Evolutionary conservation across 2,113 vertebrate genomes (phyloP), one percentile per base, ranked within the genome.

Genomic region (Gymnorhina tibicen): DNA sequence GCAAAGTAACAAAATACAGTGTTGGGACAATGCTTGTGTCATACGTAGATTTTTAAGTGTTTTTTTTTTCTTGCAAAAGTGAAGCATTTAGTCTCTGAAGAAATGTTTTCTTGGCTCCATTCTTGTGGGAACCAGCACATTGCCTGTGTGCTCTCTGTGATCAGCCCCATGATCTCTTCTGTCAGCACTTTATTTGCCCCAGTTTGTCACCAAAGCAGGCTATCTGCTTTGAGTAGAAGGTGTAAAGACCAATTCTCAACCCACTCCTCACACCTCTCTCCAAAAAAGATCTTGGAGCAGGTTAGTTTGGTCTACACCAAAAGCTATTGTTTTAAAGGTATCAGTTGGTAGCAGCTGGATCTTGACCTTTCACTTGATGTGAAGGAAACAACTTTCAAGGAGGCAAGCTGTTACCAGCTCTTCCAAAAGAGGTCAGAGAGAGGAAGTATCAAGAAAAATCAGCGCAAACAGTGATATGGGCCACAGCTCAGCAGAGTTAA

Each of bases 281-380:
- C 37, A n/a, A 14, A 82, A 72, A 83, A 73, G n/a, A 89, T 23
- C 66, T 92, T 2, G 3, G 44, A 79, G 52, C 49, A 82, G 39
- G 37, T 85, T 56, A 39, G n/a, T 63, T 56, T 75, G 44, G 30
- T 56, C 60, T 68, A 64, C n/a, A 68, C 44, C 73, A 81, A 47
- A 81, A 92, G 55, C 77, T 30, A 32, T 89, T 95, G 84, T 93
- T 95, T 91, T 95, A 93, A 94, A 81, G 58, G 60, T 87, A 32
- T 77, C 72, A 35, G 41, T 44, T 28, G 64, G 27, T 4, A 91
- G 94, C 60, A 82, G 80, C 80, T 91, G 70, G 44, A 91, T 91
- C 69, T 91, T 79, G 80, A 91, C 95, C 89, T 89, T 75, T 75
- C 30, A 3, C 84, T 75, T 95, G 64, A 89, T 78, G 26, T 41